Percentiles rank a stretch among this genome's conserved stretches.
Evolutionary conservation across 2,797 vertebrate species (phyloP).

Genomic region (Buceros bicornis): DNA sequence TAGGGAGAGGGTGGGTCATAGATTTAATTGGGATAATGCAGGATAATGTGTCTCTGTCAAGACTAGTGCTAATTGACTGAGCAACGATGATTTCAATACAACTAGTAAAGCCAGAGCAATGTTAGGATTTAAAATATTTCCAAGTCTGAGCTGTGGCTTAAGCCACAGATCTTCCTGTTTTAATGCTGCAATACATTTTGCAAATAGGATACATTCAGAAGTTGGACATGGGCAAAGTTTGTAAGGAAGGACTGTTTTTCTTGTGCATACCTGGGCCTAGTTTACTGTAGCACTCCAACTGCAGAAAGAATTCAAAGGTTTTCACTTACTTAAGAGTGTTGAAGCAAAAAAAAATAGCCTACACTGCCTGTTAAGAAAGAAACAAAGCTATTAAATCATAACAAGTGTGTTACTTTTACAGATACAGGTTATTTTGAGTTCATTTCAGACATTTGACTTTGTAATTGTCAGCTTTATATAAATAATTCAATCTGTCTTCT

Average conservation of each 20-base stretch:
- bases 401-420: background rate
- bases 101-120: background rate
- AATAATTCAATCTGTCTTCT: background rate
- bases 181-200: background rate
- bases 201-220: slow-evolving; percentile 24
- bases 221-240: background rate
- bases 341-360: background rate
- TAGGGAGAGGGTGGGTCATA: background rate
- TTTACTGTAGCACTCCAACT: background rate
- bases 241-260: slow-evolving; percentile 1
- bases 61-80: background rate
- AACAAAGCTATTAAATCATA: background rate
- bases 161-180: background rate
- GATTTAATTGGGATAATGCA: background rate
- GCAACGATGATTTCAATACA: background rate
- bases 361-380: background rate
- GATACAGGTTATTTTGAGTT: background rate
- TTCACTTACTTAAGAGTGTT: background rate
- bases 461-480: slow-evolving; percentile 3
- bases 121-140: slow-evolving; percentile 10
- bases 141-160: background rate
- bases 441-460: background rate
- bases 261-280: background rate
- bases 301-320: background rate
- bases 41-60: background rate